Base-by-base conservation (phyloP, 2,797 vertebrate genomes). In the Thamnophis elegans region DNA sequence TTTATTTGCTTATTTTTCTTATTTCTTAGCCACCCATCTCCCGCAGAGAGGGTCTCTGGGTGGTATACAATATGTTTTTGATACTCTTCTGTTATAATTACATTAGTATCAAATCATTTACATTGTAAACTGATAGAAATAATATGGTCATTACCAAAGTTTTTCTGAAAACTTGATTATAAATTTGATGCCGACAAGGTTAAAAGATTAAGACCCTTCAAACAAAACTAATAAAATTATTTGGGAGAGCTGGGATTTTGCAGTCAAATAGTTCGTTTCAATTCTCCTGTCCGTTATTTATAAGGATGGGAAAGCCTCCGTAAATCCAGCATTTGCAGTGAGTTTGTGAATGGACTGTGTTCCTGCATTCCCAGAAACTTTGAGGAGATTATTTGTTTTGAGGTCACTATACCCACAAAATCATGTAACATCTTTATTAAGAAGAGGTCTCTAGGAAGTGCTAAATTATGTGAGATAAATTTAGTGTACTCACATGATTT, bases 91-190 rank as follows among this genome's bases (percentile, higher is more conserved):
- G 51, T 90, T 95, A 55, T 14, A 88, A 55, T 18, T 6, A 0
- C 6, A 0, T 25, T 94, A 86, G n/a, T 92, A 68, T 92, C 93
- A 93, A 59, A 89, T 62, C 89, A 90, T 92, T 93, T 88, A 87
- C 87, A 58, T 53, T 94, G 42, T 91, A 22, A 47, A 6, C 94
- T 47, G 92, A 6, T 89, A 94, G 56, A 88, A 87, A 95, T 93
- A 92, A 94, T 2, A 92, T 89, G 90, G 11, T 94, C 59, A 92
- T 65, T 92, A 95, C 92, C 87, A 42, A 95, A 95, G 92, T 95
- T 94, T 94, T 47, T 95, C 90, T 94, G 91, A 65, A 94, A 68
- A n/a, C 47, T 32, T 95, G 92, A 73, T 94, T 85, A 89, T 92
- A 94, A 47, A 54, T 92, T 88, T 93, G 89, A 36, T 91, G 58